Base-by-base conservation (phyloP, 2,888 invertebrate genomes). In the Pammene fasciana region DNA sequence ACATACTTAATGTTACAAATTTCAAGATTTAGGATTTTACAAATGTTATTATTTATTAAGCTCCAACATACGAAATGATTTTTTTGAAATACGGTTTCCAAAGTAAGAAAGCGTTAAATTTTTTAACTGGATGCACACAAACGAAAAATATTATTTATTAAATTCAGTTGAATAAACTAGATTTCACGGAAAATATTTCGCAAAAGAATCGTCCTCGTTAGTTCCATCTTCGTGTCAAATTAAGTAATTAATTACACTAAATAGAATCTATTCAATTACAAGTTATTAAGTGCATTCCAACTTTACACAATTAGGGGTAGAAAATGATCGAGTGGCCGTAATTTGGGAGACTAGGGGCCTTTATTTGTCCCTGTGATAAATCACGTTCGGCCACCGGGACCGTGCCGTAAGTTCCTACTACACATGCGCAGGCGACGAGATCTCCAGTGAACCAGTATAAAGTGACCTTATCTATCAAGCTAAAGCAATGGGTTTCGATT, bases 331-430 rank as follows among this genome's bases (percentile, higher is more conserved):
- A 80, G 79, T 78, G 79, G 76, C 77, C 75, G 78, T 80, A 76
- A 76, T 80, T 65, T 60, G 64, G 65, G 65, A 55, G 82, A 80
- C 80, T 79, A 81, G 78, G 72, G 76, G 74, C 77, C 75, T 83
- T 85, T 86, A 86, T 86, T 85, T 84, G 81, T 83, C 78, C 77
- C 77, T 68, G 73, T 78, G 80, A 86, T 86, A 84, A 83, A 84
- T 83, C 78, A 81, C 74, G 70, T 73, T 81, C 84, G 73, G 82
- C 85, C 86, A 85, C 85, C 86, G 82, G 54, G 54, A 36, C 54
- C 34, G 54, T 54, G 34, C 34, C 34, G 13, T 34, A 10, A n/a
- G 13, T 54, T 54, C 54, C n/a, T 5, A 11, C 26, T 26, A 26
- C 52, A n/a, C 5, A 10, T n/a, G 34, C 34, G n/a, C n/a, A 48